Percentiles rank a stretch among this genome's conserved stretches.
These are phyloP conservation scores for Lepidurus apus DNA, from an alignment of 1,140 invertebrate genomes.

Conservation along the genomic window DNA sequence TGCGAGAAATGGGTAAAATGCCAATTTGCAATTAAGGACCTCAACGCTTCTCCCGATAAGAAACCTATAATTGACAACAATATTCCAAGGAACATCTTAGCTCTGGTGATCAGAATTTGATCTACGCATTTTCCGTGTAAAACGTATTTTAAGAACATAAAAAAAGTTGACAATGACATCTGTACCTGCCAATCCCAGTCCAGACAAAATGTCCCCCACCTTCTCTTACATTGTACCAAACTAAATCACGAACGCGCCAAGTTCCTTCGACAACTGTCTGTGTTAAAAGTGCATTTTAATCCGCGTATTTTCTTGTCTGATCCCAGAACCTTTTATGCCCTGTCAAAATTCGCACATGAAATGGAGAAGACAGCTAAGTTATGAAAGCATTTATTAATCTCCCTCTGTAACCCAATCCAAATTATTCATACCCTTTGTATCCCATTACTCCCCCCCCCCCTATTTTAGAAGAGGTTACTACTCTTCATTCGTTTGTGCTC, in stretches of 20 bases:
- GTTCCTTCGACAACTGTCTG: neutral
- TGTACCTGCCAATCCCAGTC: neutral
- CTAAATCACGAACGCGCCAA: neutral
- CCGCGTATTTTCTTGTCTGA: neutral
- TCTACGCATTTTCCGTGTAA: neutral
- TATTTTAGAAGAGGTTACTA: neutral
- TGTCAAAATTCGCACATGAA: neutral
- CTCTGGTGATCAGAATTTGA: neutral
- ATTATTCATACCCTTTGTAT: neutral
- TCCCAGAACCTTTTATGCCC: neutral
- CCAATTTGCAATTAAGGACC: neutral
- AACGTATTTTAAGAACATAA: neutral
- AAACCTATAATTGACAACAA: neutral
- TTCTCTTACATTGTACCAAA: neutral
- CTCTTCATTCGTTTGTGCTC: too few species aligned
- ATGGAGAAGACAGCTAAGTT: neutral
- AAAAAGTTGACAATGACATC: neutral
- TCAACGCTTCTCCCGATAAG: neutral
- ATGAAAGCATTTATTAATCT: neutral
- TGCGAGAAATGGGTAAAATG: neutral
- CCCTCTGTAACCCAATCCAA: neutral
- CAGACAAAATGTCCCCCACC: neutral
- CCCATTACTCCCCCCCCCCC: neutral
- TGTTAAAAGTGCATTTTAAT: conserved; percentile 2
- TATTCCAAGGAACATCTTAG: neutral